Evolutionary conservation across 1,140 invertebrate genomes (phyloP).

Genomic region (Cotesia typhae): DNA sequence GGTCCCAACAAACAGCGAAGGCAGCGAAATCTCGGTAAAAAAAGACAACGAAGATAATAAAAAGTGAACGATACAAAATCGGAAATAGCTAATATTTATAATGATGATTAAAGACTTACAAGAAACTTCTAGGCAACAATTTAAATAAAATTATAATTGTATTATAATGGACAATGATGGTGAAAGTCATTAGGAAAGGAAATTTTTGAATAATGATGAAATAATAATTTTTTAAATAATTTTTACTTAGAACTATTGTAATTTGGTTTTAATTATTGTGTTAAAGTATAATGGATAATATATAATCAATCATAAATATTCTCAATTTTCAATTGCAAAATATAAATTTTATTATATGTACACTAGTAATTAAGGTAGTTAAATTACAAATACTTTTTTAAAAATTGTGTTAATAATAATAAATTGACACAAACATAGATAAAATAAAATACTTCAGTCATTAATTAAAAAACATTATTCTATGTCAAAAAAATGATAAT

Average conservation of each 20-base stretch:
- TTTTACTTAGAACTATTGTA: background rate
- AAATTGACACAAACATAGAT: background rate
- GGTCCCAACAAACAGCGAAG: constrained; percentile 50
- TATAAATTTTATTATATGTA: constrained; percentile 21
- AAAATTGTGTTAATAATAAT: background rate
- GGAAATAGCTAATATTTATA: background rate
- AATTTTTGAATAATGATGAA: constrained; percentile 11
- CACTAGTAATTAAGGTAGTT: background rate
- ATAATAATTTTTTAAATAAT: background rate
- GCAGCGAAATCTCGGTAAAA: constrained; percentile 49
- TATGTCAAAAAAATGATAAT: background rate
- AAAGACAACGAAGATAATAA: constrained; percentile 45
- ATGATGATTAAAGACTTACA: constrained; percentile 32
- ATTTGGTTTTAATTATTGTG: background rate
- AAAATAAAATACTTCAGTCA: background rate
- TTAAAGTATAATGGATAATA: background rate
- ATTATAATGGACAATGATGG: constrained; percentile 15
- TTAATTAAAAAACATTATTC: constrained; percentile 12
- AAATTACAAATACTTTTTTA: constrained; percentile 18
- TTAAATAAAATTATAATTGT: constrained; percentile 25
- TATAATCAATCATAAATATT: constrained; percentile 2
- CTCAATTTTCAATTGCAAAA: constrained; percentile 8
- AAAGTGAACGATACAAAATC: constrained; percentile 29
- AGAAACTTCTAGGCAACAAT: constrained; percentile 24
- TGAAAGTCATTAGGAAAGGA: background rate